Conservation (phyloP, 2,888 invertebrate genomes). For the Drosophila vallismaia region DNA sequence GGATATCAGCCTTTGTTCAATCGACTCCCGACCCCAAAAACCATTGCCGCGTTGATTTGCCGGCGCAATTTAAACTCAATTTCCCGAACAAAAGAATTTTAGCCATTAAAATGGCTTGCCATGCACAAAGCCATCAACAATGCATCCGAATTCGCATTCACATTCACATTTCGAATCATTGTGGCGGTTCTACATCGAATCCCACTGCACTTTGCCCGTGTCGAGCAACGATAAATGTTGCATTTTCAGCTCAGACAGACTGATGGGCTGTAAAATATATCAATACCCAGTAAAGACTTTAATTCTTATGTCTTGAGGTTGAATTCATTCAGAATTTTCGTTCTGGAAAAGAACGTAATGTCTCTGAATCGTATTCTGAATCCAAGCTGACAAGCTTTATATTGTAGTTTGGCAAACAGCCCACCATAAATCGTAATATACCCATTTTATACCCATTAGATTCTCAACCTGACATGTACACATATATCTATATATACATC, state of each 20-base stretch:
- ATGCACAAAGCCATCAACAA: slow-evolving; percentile 43
- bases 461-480: not conserved
- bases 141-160: slow-evolving; percentile 21
- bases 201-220: slow-evolving; percentile 45
- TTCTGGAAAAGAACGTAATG: too few species aligned
- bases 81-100: slow-evolving; percentile 59
- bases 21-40: not conserved
- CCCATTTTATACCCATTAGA: slow-evolving; percentile 12
- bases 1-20: slow-evolving; percentile 18
- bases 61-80: slow-evolving; percentile 62
- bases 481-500: slow-evolving; percentile 3
- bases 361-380: too few species aligned
- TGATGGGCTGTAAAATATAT: not conserved
- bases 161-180: slow-evolving; percentile 1
- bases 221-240: slow-evolving; percentile 35
- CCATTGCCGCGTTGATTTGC: slow-evolving; percentile 11
- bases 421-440: slow-evolving; percentile 15
- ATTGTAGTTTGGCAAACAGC: not conserved
- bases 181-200: slow-evolving; percentile 4
- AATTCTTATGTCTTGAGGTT: too few species aligned
- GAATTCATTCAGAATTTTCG: too few species aligned
- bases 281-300: not conserved
- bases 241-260: not conserved
- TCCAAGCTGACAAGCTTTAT: not conserved
- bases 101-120: slow-evolving; percentile 60